phyloP scores from a whole-genome alignment of 2,888 invertebrate species.

The Callinectes sapidus region DNA sequence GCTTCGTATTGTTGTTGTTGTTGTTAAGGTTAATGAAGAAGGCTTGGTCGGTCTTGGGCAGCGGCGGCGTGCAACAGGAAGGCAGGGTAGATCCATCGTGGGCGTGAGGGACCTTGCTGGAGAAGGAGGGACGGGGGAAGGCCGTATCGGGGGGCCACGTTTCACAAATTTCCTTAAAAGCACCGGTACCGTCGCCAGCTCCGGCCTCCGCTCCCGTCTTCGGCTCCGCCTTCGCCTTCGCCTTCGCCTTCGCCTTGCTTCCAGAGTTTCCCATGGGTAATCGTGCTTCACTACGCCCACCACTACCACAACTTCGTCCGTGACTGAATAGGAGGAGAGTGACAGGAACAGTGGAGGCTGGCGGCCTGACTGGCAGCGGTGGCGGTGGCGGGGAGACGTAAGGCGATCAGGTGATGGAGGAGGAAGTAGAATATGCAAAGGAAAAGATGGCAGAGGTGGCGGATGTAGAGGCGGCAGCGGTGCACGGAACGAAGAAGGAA shows the following conservation, averaged over 20 bases:
- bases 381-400: background rate
- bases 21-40: background rate
- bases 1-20: background rate
- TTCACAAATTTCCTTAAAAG: background rate
- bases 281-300: background rate
- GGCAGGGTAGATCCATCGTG: background rate
- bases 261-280: background rate
- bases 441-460: background rate
- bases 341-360: background rate
- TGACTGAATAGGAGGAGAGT: background rate
- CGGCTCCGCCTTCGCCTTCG: background rate
- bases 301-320: background rate
- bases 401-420: background rate
- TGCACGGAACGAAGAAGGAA: background rate
- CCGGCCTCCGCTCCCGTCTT: background rate
- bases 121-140: background rate
- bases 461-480: background rate
- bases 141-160: slow-evolving; percentile 9
- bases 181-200: background rate
- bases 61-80: background rate
- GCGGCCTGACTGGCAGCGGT: background rate
- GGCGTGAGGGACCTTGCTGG: background rate
- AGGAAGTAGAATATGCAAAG: background rate
- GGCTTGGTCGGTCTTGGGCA: background rate
- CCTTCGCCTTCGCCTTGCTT: background rate